Evolutionary conservation across 2,797 vertebrate species (phyloP).

Genomic region (Sternarchorhynchus goeldii): DNA sequence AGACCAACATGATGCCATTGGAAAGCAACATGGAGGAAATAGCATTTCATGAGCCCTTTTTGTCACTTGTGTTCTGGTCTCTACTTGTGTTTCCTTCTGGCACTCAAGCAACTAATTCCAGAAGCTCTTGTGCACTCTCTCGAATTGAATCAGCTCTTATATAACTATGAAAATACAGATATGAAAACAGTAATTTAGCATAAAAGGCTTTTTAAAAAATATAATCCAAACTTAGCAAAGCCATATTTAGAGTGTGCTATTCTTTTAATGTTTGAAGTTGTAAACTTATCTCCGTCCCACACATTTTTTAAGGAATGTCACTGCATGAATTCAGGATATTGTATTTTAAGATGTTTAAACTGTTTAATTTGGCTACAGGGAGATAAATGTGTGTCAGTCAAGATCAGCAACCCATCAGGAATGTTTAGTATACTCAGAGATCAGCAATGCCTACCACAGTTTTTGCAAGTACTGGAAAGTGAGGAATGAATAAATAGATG

Average conservation of each 20-base stretch:
- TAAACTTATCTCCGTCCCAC: constrained; percentile 57
- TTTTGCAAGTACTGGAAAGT: constrained; percentile 38
- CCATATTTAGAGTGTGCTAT: constrained; percentile 50
- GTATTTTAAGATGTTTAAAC: constrained; percentile 53
- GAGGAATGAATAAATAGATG: neutral
- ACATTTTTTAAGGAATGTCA: constrained; percentile 50
- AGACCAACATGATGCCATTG: neutral
- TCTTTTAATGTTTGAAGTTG: constrained; percentile 44
- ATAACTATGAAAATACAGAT: constrained; percentile 10
- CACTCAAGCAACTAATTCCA: no score
- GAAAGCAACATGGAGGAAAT: neutral
- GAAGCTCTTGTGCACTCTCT: no score
- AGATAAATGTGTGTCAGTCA: constrained; percentile 62
- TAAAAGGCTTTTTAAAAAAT: neutral
- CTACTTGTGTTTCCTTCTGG: no score
- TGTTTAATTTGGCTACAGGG: constrained; percentile 45
- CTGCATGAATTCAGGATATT: constrained; percentile 48
- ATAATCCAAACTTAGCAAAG: constrained; percentile 38
- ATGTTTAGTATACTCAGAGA: constrained; percentile 47
- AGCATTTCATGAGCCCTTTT: constrained; percentile 35
- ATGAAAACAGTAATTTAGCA: constrained; percentile 11
- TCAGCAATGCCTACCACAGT: constrained; percentile 31
- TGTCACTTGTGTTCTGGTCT: neutral
- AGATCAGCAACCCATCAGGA: constrained; percentile 55
- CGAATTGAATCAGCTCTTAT: no score